Evolutionary conservation across 23 tunicate genomes (phyloP), one percentile per base, ranked within the genome.

Genomic region (Ascidia mentula): DNA sequence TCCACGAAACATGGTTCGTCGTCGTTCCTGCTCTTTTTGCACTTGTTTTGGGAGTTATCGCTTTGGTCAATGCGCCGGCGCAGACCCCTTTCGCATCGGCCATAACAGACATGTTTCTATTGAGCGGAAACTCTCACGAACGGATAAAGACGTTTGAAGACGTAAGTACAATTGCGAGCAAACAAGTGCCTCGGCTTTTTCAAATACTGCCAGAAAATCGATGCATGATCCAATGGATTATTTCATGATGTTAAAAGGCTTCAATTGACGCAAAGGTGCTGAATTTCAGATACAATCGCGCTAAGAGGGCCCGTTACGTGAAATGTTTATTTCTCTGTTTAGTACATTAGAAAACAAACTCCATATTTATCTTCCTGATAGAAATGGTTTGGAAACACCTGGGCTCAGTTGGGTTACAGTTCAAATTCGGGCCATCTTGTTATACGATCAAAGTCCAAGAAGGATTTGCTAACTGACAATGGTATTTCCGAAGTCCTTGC

Each of bases 71-170:
- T 33, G 45, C 73, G 7, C 8, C 70, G 26, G 32, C 46, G 18
- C 73, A 35, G 3, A 30, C 36, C 22, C 82, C 82, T 4, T 9
- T 53, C 24, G 65, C 65, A 42, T 37, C 73, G 32, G 22, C 34
- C 35, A 74, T 80, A 22, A 70, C 69, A 70, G 77, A 71, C 32
- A 80, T 80, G 84, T 80, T 80, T 40, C 18, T 80, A 34, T 38
- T 45, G 45, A 28, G 20, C 38, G 40, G 39, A 3, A 32, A 80
- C 37, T 40, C 70, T 36, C 60, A 53, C 17, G 77, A 22, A 8
- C 42, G 37, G 40, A 18, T 40, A 22, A 31, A 39, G 31, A 53
- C 38, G n/a, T 80, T 35, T 71, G 65, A 70, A 38, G 59, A 80
- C 59, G 84, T 80, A 24, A n/a, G 81, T 30, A n/a, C n/a, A n/a